Percentiles rank a stretch among this genome's conserved stretches.
These are phyloP conservation scores for Oryzias curvinotus DNA, from an alignment of 2,113 vertebrate species.

Conservation along the genomic window DNA sequence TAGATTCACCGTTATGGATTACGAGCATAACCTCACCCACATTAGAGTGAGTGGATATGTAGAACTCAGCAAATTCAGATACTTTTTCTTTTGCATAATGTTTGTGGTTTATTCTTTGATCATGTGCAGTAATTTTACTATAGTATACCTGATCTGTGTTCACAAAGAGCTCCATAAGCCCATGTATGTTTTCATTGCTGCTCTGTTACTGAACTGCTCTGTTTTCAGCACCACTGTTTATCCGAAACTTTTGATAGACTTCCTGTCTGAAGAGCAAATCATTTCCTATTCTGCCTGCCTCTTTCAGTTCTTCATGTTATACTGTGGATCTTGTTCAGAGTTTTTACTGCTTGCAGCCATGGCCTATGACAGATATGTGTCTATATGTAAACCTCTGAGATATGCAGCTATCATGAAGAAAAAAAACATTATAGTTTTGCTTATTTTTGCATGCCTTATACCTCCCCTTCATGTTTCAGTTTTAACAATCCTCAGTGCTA, in stretches of 20 bases:
- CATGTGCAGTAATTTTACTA: slow-evolving; percentile 12
- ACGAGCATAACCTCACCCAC: slow-evolving; percentile 1
- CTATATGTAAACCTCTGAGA: too few species aligned
- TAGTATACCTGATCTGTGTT: slow-evolving; percentile 6
- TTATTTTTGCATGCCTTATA: too few species aligned
- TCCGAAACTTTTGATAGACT: background rate
- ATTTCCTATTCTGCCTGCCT: too few species aligned
- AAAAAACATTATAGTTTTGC: too few species aligned
- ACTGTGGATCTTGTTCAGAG: too few species aligned
- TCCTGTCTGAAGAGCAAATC: too few species aligned
- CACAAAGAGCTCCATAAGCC: slow-evolving; percentile 5
- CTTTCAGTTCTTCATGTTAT: too few species aligned
- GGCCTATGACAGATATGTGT: too few species aligned
- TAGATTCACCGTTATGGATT: background rate
- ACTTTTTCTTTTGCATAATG: slow-evolving; percentile 14
- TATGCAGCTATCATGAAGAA: too few species aligned
- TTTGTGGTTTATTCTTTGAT: slow-evolving; percentile 12
- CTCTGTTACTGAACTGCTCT: slow-evolving; percentile 2
- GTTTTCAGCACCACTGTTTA: slow-evolving; percentile 3
- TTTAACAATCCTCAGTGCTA: too few species aligned
- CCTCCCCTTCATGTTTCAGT: too few species aligned
- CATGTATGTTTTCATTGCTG: slow-evolving; percentile 23
- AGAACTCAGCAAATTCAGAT: slow-evolving; percentile 17
- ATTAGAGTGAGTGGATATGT: slow-evolving; percentile 16
- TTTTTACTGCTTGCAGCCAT: too few species aligned